A percentile compares a stretch with the other conserved stretches of the same genome.
phyloP scores from a whole-genome alignment of 2,113 vertebrate species.

The Myodes glareolus region DNA sequence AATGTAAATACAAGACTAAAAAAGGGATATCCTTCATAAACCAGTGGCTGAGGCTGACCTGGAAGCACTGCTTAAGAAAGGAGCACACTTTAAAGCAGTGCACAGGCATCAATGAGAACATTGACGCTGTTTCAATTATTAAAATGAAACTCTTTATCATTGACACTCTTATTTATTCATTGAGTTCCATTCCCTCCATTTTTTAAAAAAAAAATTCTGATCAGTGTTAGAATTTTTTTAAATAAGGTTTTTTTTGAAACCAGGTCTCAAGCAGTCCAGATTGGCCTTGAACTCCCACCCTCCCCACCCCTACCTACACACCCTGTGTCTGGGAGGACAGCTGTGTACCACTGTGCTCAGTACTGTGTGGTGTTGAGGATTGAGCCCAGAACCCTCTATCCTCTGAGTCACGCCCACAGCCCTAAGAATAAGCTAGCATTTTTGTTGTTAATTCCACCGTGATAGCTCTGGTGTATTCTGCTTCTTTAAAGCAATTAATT shows the following conservation, averaged over 20 bases:
- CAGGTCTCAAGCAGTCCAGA: neutral
- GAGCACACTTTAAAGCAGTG: neutral
- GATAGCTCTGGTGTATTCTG: neutral
- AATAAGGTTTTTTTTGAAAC: neutral
- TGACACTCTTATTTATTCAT: neutral
- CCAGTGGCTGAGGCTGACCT: neutral
- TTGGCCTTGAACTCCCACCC: neutral
- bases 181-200: neutral
- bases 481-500: slow-evolving; percentile 18
- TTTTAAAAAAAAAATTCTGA: neutral
- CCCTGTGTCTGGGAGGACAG: neutral
- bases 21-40: neutral
- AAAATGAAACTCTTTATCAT: neutral
- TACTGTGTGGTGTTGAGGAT: neutral
- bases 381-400: neutral
- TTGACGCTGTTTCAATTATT: neutral
- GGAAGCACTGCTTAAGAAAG: neutral
- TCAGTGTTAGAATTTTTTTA: neutral
- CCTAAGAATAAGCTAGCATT: neutral
- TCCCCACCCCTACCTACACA: neutral
- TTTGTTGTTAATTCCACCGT: neutral
- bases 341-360: neutral
- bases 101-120: neutral
- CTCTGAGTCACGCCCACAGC: neutral
- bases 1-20: slow-evolving; percentile 17